Conservation (phyloP, 2,888 invertebrate species). For the Imbricaverruca yamaguchii region DNA sequence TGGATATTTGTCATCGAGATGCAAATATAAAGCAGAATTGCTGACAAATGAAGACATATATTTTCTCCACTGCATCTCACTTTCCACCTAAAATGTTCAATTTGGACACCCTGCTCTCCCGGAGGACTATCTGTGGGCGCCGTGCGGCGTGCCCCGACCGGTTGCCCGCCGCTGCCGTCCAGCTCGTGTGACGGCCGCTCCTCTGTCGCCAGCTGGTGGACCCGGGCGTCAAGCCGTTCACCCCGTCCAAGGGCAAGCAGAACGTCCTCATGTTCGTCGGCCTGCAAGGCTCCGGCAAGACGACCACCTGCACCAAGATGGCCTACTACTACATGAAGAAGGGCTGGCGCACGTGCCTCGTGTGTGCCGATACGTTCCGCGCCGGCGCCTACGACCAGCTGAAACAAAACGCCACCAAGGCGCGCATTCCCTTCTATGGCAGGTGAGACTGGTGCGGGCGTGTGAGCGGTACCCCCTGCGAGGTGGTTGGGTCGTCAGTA, state of each 20-base stretch:
- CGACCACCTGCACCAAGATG: slow-evolving; percentile 97
- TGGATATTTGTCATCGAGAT: too few relatives aligned
- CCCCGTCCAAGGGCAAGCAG: slow-evolving; percentile 86
- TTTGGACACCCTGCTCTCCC: too few relatives aligned
- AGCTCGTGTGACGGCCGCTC: slow-evolving; percentile 23
- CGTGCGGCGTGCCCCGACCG: too few relatives aligned
- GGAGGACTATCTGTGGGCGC: too few relatives aligned
- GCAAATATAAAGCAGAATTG: too few relatives aligned
- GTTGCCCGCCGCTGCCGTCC: slow-evolving; percentile 6
- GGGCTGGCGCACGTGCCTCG: slow-evolving; percentile 97
- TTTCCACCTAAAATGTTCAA: slow-evolving; percentile 4
- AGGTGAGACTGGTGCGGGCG: slow-evolving; percentile 51
- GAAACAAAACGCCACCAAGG: slow-evolving; percentile 98
- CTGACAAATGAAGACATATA: too few relatives aligned
- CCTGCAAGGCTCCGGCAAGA: slow-evolving; percentile 97
- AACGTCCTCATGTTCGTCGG: slow-evolving; percentile 99
- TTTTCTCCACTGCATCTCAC: not conserved
- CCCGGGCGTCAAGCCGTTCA: slow-evolving; percentile 94
- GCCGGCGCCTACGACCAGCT: slow-evolving; percentile 99
- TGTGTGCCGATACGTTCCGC: slow-evolving; percentile 98
- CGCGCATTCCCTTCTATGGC: slow-evolving; percentile 98
- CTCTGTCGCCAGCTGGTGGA: slow-evolving; percentile 67
- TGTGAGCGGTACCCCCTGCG: too few relatives aligned
- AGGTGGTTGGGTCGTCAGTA: too few relatives aligned
- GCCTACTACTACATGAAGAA: slow-evolving; percentile 98